A percentile compares a stretch with the other conserved stretches of the same genome.
These are phyloP conservation scores for Orthonevra nobilis DNA, from an alignment of 2,888 invertebrate genomes.

Conservation along the genomic window DNA sequence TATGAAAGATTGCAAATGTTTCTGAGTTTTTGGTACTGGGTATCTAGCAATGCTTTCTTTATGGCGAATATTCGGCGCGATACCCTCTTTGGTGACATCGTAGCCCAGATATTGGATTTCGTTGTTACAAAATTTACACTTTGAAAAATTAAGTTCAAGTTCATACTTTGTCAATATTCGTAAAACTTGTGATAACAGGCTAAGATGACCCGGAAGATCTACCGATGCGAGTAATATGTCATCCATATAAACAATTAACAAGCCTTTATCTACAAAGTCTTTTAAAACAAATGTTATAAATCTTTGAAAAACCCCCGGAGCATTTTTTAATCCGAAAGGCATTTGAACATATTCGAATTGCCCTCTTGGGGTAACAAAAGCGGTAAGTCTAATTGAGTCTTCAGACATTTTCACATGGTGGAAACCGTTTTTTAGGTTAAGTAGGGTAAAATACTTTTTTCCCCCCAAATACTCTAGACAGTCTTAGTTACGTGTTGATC, in stretches of 20 bases:
- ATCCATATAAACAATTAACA: slow-evolving; percentile 36
- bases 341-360: slow-evolving; percentile 54
- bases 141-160: slow-evolving; percentile 4
- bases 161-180: neutral
- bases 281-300: slow-evolving; percentile 19
- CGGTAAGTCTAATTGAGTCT: slow-evolving; percentile 57
- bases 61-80: neutral
- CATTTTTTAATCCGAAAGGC: slow-evolving; percentile 3
- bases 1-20: neutral
- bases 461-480: slow-evolving; percentile 16
- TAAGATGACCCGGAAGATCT: slow-evolving; percentile 1
- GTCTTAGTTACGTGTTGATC: too few species aligned
- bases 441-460: slow-evolving; percentile 55
- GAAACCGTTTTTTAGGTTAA: slow-evolving; percentile 63
- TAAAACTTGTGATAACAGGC: slow-evolving; percentile 5
- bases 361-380: slow-evolving; percentile 69
- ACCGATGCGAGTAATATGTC: slow-evolving; percentile 20
- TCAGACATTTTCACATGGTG: slow-evolving; percentile 41
- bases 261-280: slow-evolving; percentile 12
- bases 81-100: slow-evolving; percentile 1
- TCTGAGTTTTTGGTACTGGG: neutral
- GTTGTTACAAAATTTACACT: slow-evolving; percentile 13
- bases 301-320: slow-evolving; percentile 26
- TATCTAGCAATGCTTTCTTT: neutral
- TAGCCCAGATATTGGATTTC: slow-evolving; percentile 29